A percentile compares a stretch with the other conserved stretches of the same genome.
Conservation (phyloP, 2,888 invertebrate species). For the Amphipoea oculea region DNA sequence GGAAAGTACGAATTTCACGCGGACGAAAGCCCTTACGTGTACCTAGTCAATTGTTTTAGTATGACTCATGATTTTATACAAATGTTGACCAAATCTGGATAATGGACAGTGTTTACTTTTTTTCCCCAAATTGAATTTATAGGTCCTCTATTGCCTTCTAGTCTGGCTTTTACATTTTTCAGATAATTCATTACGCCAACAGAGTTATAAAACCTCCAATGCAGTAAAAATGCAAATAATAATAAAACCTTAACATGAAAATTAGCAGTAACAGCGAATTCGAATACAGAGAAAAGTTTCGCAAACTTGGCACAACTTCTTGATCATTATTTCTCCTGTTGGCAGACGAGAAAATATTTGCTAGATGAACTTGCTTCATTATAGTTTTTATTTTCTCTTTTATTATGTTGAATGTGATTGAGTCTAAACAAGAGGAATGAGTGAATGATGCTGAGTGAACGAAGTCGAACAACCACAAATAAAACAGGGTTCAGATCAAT, state of each 20-base stretch:
- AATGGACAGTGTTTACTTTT: too few species aligned
- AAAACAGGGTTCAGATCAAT: conserved; percentile 83
- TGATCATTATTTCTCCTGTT: conserved; percentile 74
- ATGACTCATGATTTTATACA: neutral
- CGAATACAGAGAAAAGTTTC: conserved; percentile 64
- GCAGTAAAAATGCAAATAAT: conserved; percentile 54
- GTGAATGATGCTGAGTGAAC: conserved; percentile 77
- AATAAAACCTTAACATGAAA: conserved; percentile 72
- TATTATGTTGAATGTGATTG: conserved; percentile 84
- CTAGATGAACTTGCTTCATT: conserved; percentile 84
- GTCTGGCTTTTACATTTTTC: conserved; percentile 22
- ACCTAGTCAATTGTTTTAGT: neutral
- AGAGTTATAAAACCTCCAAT: conserved; percentile 41
- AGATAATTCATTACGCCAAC: conserved; percentile 32
- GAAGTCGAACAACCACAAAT: conserved; percentile 75
- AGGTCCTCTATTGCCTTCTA: neutral
- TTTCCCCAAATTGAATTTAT: neutral
- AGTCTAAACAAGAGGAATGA: conserved; percentile 85
- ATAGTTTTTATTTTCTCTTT: conserved; percentile 86
- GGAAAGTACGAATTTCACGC: too few species aligned
- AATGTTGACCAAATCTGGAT: neutral
- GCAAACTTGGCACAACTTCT: conserved; percentile 69
- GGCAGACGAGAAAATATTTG: conserved; percentile 85
- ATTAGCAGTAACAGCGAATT: conserved; percentile 73
- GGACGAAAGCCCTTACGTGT: neutral